phyloP scores from a whole-genome alignment of 1,140 invertebrate genomes.

The Ganaspis sp. region DNA sequence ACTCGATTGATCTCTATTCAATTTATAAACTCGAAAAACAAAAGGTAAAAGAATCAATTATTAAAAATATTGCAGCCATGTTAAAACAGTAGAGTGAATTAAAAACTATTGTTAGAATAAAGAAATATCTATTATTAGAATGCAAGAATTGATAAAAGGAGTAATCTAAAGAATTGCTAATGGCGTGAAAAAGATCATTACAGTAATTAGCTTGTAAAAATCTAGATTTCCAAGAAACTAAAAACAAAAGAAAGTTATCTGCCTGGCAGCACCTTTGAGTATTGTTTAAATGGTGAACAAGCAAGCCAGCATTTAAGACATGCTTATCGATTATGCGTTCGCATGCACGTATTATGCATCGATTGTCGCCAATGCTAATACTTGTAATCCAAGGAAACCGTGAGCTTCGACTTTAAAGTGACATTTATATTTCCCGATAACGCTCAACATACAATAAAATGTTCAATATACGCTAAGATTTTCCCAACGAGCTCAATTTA shows the following conservation, averaged over 20 bases:
- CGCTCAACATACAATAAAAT: neutral
- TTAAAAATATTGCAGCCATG: too few relatives aligned
- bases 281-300: slow-evolving; percentile 19
- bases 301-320: neutral
- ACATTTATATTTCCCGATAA: slow-evolving; percentile 15
- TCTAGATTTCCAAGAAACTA: neutral
- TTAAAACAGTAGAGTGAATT: too few relatives aligned
- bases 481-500: neutral
- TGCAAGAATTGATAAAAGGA: neutral
- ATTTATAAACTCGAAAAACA: too few relatives aligned
- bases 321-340: slow-evolving; percentile 25
- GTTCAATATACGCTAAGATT: neutral
- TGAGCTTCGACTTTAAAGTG: slow-evolving; percentile 2
- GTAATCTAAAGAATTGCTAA: slow-evolving; percentile 8
- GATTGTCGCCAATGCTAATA: slow-evolving; percentile 5
- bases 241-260: slow-evolving; percentile 14
- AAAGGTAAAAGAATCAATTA: too few relatives aligned
- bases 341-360: slow-evolving; percentile 18
- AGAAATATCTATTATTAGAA: neutral
- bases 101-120: too few relatives aligned
- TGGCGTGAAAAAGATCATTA: neutral
- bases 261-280: neutral
- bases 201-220: neutral
- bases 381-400: slow-evolving; percentile 18
- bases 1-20: too few relatives aligned